Evolutionary conservation across 2,888 invertebrate species (phyloP).

Genomic region (Linnaemya tessellans): DNA sequence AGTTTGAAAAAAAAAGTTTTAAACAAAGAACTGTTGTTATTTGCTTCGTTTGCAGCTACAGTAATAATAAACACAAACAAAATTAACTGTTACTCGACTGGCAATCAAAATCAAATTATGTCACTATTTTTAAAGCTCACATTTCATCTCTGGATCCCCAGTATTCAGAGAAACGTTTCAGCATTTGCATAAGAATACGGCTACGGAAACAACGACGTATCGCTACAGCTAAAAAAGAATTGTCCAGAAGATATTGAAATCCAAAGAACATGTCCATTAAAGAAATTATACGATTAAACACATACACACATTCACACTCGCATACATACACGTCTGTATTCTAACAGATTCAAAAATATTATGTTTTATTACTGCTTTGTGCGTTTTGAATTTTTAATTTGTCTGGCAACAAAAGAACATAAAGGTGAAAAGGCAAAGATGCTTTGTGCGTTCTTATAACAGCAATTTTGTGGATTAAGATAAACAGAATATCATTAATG

Average conservation of each 20-base stretch:
- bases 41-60: background rate
- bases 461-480: background rate
- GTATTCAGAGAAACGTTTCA: slow-evolving; percentile 30
- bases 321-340: background rate
- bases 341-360: slow-evolving; percentile 3
- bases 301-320: too few relatives aligned
- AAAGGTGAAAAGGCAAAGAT: background rate
- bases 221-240: slow-evolving; percentile 46
- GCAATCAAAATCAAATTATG: slow-evolving; percentile 72
- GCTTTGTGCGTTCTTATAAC: background rate
- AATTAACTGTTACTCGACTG: slow-evolving; percentile 60
- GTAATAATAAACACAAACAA: slow-evolving; percentile 22
- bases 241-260: slow-evolving; percentile 52
- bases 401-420: slow-evolving; percentile 42
- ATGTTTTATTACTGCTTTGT: slow-evolving; percentile 30
- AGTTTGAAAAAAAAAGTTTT: background rate
- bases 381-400: slow-evolving; percentile 13
- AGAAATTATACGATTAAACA: slow-evolving; percentile 56
- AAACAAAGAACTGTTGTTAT: background rate
- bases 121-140: slow-evolving; percentile 54
- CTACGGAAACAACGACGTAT: slow-evolving; percentile 15
- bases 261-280: slow-evolving; percentile 56
- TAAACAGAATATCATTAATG: slow-evolving; percentile 9
- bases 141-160: slow-evolving; percentile 30
- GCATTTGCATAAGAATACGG: slow-evolving; percentile 69